Base-by-base conservation (phyloP, 2,113 vertebrate species). In the Phrynocephalus versicolor region DNA sequence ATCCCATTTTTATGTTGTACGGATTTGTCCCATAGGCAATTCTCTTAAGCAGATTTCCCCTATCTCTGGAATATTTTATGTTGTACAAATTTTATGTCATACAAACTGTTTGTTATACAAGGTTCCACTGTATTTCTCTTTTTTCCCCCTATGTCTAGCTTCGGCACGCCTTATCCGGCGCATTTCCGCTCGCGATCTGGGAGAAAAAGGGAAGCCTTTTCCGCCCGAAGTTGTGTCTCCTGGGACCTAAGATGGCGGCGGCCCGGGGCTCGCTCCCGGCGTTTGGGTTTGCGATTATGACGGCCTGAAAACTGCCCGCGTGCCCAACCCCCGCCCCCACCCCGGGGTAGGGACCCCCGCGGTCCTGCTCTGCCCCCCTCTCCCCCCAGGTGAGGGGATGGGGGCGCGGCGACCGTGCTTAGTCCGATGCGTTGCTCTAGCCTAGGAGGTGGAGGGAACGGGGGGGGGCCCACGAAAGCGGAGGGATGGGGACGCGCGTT, bases 201-300 rank as follows among this genome's bases (percentile, higher is more conserved):
- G 71, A 37, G 57, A 45, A 51, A 15, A 35, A 64, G 1, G 37
- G n/a, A n/a, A n/a, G n/a, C n/a, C 58, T 51, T 58, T 84, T 84
- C 83, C 83, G 83, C 74, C 74, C 74, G 19, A 35, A 77, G n/a
- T 30, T 30, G 64, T 13, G 37, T 25, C 62, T 84, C 69, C 83
- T 45, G 62, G 45, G 62, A 3, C 33, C 83, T 78, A 84, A 84
- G 64, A 78, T 70, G 64, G 75, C 33, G 45, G 62, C 16, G 2
- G 25, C 0, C 21, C 13, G 21, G 27, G 18, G 9, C 12, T n/a
- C 18, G 13, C 7, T 37, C 4, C 10, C 0, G 23, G 30, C 7
- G 3, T 18, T 37, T 14, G 15, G 64, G 41, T 2, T 25, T 39
- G 14, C 13, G 12, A 2, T 23, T 15, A 15, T 39, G 74, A 35